Conservation (phyloP, 2,113 vertebrate species). For the Vireo altiloquus region DNA sequence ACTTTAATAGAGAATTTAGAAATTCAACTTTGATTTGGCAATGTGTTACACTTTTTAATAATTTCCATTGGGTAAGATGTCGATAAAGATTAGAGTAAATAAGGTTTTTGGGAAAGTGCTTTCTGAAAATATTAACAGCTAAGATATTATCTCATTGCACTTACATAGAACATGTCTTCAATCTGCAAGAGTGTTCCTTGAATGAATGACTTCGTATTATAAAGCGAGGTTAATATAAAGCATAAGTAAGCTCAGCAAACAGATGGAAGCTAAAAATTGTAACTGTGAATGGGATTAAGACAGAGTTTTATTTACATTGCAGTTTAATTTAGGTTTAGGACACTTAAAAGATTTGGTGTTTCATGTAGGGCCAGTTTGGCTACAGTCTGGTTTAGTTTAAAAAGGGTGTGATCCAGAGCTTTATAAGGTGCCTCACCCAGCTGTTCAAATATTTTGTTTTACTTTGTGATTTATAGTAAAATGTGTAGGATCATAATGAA, state of each 20-base stretch:
- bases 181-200: neutral
- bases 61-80: neutral
- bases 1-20: neutral
- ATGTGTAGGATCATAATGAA: conserved; percentile 70
- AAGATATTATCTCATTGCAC: neutral
- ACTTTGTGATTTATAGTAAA: conserved; percentile 72
- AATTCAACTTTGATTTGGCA: neutral
- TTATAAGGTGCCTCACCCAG: conserved; percentile 69
- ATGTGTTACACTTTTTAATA: neutral
- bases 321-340: conserved; percentile 51
- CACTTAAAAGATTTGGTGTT: conserved; percentile 49
- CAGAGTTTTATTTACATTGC: conserved; percentile 42
- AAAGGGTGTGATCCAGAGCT: conserved; percentile 65
- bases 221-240: conserved; percentile 9
- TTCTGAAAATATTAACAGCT: neutral
- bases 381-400: conserved; percentile 61
- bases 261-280: conserved; percentile 44
- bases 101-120: neutral
- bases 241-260: conserved; percentile 34
- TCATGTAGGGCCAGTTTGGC: conserved; percentile 41
- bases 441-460: conserved; percentile 79
- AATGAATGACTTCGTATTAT: neutral
- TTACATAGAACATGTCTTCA: neutral
- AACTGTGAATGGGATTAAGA: conserved; percentile 58
- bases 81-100: neutral